Evolutionary conservation across 2,113 vertebrate species (phyloP), one percentile per base, ranked within the genome.

Genomic region (Falcunculus frontatus): DNA sequence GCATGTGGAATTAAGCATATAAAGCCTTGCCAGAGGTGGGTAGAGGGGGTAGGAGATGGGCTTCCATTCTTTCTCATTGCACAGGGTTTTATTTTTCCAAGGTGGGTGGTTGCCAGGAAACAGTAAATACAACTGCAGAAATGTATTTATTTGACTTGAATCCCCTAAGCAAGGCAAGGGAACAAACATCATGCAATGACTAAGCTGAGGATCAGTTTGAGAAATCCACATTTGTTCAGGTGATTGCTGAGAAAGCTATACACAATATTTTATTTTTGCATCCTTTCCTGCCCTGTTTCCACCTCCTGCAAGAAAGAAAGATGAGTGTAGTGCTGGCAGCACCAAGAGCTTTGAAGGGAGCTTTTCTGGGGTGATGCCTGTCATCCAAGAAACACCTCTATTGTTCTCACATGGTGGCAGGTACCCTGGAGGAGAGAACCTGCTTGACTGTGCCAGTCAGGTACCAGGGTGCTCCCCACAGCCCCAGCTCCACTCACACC

Each of bases 91-190:
- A 46, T 79, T 74, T 78, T 86, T 91, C 84, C 68, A 72, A 85
- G 57, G 78, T 70, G 68, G 41, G 52, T 79, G 53, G 93, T 96
- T 96, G 77, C 94, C 81, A 78, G 91, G 70, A 56, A 73, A 93
- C 87, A 87, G 83, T 49, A 91, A 93, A 89, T 91, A 93, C 75
- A 57, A 56, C 62, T 55, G 64, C 73, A 97, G 19, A 57, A 94
- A 92, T 33, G 17, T 42, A 81, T 93, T 90, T 44, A 78, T 93
- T 95, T 65, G 88, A 89, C 3, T 0, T 79, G 80, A 93, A 90
- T 84, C 83, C 46, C 50, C 9, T 29, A 73, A 68, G 64, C 5
- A 4, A 80, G 49, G 35, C 0, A 1, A 89, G 84, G 56, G 84
- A 95, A 55, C 57, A 90, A 96, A 55, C n/a, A 39, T 22, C 7